Evolutionary conservation across 2,113 vertebrate genomes (phyloP).

Genomic region (Ptyas mucosa): DNA sequence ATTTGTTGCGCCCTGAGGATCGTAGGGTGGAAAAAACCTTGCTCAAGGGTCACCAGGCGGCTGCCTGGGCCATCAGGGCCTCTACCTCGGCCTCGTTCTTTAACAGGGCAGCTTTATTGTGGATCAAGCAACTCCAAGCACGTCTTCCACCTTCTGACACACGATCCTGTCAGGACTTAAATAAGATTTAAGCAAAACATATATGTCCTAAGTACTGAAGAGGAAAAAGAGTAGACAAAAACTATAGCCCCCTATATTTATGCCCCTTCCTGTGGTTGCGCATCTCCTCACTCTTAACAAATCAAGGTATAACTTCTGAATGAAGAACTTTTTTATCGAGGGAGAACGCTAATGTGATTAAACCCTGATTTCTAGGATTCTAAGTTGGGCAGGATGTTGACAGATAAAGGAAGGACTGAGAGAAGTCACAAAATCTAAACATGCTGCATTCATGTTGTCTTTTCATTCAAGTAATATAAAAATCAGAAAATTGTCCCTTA

Average conservation of each 20-base stretch:
- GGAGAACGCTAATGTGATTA: background rate
- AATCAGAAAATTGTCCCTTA: background rate
- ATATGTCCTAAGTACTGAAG: background rate
- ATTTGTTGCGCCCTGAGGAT: too few relatives aligned
- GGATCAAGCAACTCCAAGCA: too few relatives aligned
- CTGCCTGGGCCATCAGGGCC: too few relatives aligned
- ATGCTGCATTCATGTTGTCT: background rate
- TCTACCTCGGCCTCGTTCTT: too few relatives aligned
- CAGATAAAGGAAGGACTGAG: background rate
- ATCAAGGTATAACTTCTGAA: background rate
- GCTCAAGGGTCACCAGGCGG: too few relatives aligned
- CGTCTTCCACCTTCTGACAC: too few relatives aligned
- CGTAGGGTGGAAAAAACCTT: too few relatives aligned
- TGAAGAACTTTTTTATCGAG: background rate
- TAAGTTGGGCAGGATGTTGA: background rate
- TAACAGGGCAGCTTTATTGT: too few relatives aligned
- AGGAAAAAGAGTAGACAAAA: background rate
- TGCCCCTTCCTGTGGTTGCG: background rate
- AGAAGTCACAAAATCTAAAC: background rate
- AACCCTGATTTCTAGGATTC: background rate
- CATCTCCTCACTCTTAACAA: background rate
- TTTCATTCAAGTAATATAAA: background rate
- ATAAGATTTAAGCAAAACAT: fast-evolving
- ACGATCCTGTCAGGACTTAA: too few relatives aligned
- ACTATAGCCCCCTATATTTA: background rate